Evolutionary conservation across 2,888 invertebrate species (phyloP), one percentile per base, ranked within the genome.

Genomic region (Leptopilina drosophilae): DNA sequence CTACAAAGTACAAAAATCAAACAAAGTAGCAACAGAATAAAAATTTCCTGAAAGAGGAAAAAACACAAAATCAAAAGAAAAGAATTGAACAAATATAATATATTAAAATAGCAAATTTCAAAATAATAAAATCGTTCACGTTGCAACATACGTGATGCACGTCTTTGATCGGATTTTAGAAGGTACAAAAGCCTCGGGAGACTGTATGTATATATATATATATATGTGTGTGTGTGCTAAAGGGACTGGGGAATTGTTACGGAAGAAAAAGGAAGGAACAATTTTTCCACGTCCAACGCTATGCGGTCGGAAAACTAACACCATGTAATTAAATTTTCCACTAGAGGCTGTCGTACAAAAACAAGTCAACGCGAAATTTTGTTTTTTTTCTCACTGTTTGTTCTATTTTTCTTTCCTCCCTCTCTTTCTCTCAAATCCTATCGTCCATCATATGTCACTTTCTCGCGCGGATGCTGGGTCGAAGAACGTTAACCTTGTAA

Each of bases 321-420:
- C 78, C 66, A 80, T 49, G 66, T 83, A 83, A 84, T 85, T 85
- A 85, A 85, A 85, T 84, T 83, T 79, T 59, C 33, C 69, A 73
- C 56, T 12, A 56, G 73, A 73, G 73, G 33, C 73, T 73, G n/a
- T 14, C 33, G 33, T 56, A 56, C 8, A 73, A 73, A 33, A 73
- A 53, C 42, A 56, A 53, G 4, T 73, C 56, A n/a, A n/a, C 73
- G 26, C 20, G 53, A 40, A 56, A 26, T 53, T 69, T 73, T 73
- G 67, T 83, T 73, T 62, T 65, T 33, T 14, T n/a, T 20, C 8
- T 15, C 33, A 33, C 3, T 33, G 3, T 33, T 33, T 33, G 33
- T 33, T 33, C 33, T 33, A 33, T 33, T 33, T 33, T 33, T 33
- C 33, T 33, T 33, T 33, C 33, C 33, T 53, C 12, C 4, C 20